A percentile compares a stretch with the other conserved stretches of the same genome.
Evolutionary conservation across 2,888 invertebrate genomes (phyloP).

Genomic region (Caenorhabditis afra): DNA sequence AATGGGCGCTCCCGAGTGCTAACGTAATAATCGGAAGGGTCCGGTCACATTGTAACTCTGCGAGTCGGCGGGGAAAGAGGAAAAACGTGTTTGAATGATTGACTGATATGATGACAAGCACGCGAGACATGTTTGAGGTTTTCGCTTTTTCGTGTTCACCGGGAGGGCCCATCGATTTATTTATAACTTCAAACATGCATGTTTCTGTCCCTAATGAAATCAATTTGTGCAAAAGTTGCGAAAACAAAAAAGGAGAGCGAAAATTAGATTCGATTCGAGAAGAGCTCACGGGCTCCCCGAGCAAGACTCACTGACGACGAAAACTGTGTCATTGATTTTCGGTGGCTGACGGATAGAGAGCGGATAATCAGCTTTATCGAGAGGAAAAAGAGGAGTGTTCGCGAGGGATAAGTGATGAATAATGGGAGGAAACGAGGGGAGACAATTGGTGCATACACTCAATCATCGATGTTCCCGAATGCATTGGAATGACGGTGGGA

Average conservation of each 20-base stretch:
- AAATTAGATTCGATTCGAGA: background rate
- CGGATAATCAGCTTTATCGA: background rate
- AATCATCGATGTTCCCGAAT: conserved; percentile 4
- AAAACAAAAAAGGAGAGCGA: background rate
- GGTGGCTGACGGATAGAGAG: background rate
- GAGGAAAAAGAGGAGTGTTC: background rate
- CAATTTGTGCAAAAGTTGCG: background rate
- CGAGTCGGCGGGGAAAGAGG: conserved; percentile 6
- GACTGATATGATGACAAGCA: conserved; percentile 54
- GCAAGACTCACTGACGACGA: background rate
- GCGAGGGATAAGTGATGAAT: conserved; percentile 1
- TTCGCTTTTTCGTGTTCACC: conserved; percentile 45
- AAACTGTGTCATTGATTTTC: background rate
- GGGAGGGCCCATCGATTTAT: conserved; percentile 14
- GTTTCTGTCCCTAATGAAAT: background rate
- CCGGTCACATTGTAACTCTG: conserved; percentile 15
- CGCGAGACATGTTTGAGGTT: conserved; percentile 53
- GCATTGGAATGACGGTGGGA: background rate
- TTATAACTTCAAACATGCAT: background rate
- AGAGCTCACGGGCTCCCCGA: too few species aligned
- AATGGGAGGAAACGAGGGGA: conserved; percentile 3
- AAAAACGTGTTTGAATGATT: conserved; percentile 58
- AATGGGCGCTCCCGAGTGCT: conserved; percentile 17
- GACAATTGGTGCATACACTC: background rate
- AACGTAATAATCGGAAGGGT: conserved; percentile 36